Evolutionary conservation across 2,888 invertebrate species (phyloP).

Genomic region (Caenorhabditis sp.): DNA sequence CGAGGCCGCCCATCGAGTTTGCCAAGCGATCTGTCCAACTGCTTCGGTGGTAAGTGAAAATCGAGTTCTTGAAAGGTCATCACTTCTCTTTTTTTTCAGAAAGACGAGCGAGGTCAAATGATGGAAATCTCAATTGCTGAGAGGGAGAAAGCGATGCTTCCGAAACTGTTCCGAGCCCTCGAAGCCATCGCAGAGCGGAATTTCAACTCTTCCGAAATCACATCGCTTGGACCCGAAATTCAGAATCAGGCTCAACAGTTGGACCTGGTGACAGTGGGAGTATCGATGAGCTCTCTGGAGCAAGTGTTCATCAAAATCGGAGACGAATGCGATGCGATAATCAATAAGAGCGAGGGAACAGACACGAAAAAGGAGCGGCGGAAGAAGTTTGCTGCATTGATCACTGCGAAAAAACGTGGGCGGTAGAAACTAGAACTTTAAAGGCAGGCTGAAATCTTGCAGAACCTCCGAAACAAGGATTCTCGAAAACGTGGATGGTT

Average conservation of each 20-base stretch:
- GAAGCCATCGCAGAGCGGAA: slow-evolving; percentile 19
- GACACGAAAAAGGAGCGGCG: neutral
- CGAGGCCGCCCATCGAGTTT: neutral
- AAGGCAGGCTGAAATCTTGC: neutral
- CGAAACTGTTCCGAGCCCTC: slow-evolving; percentile 16
- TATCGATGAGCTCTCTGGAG: slow-evolving; percentile 39
- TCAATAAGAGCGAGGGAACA: neutral
- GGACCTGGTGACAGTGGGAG: slow-evolving; percentile 29
- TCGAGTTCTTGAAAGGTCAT: neutral
- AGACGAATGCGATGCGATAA: slow-evolving; percentile 30
- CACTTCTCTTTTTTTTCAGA: slow-evolving; percentile 24
- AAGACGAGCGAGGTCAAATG: slow-evolving; percentile 35
- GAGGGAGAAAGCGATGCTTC: neutral
- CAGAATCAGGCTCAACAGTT: neutral
- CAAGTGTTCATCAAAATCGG: slow-evolving; percentile 43
- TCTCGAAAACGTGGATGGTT: neutral
- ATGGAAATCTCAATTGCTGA: slow-evolving; percentile 21
- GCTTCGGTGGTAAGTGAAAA: slow-evolving; percentile 15
- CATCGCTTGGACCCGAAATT: neutral
- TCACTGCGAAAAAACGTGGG: slow-evolving; percentile 25
- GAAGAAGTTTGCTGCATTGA: slow-evolving; percentile 4
- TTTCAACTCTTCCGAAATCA: slow-evolving; percentile 7
- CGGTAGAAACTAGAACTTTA: neutral
- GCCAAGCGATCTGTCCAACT: slow-evolving; percentile 10
- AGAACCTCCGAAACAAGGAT: slow-evolving; percentile 29